These are phyloP conservation scores for Chaetodon trifasciatus DNA, from an alignment of 2,797 vertebrate genomes.

Conservation along the genomic window DNA sequence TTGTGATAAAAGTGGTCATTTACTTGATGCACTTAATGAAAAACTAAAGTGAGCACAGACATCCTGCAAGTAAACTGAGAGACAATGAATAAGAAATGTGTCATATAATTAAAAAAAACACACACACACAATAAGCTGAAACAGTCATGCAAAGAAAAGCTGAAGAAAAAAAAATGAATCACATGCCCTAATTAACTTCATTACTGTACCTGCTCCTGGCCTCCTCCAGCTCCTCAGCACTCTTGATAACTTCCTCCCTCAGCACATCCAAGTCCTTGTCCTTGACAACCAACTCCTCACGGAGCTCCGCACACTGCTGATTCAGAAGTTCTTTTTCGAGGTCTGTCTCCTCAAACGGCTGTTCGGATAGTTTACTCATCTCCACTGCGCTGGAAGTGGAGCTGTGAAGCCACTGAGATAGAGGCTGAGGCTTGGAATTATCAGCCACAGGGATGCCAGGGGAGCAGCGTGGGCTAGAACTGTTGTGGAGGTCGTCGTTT, in stretches of 20 bases:
- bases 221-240: constrained; percentile 82
- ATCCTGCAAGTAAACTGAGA: too few species aligned
- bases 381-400: constrained; percentile 45
- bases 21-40: too few species aligned
- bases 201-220: constrained; percentile 76
- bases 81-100: neutral
- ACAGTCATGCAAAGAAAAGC: neutral
- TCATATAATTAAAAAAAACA: neutral
- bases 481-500: neutral
- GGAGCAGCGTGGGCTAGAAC: constrained; percentile 21
- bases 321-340: constrained; percentile 77
- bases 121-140: neutral
- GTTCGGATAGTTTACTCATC: constrained; percentile 62
- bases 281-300: constrained; percentile 82
- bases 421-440: constrained; percentile 40
- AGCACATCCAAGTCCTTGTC: constrained; percentile 81
- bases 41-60: neutral
- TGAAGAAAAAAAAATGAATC: neutral
- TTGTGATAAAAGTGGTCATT: neutral
- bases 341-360: constrained; percentile 54
- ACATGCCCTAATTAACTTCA: neutral
- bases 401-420: constrained; percentile 62
- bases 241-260: constrained; percentile 79
- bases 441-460: neutral
- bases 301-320: constrained; percentile 84